These are phyloP conservation scores for Acanthurus leucopareius DNA, from an alignment of 2,797 vertebrate genomes.

Conservation along the genomic window DNA sequence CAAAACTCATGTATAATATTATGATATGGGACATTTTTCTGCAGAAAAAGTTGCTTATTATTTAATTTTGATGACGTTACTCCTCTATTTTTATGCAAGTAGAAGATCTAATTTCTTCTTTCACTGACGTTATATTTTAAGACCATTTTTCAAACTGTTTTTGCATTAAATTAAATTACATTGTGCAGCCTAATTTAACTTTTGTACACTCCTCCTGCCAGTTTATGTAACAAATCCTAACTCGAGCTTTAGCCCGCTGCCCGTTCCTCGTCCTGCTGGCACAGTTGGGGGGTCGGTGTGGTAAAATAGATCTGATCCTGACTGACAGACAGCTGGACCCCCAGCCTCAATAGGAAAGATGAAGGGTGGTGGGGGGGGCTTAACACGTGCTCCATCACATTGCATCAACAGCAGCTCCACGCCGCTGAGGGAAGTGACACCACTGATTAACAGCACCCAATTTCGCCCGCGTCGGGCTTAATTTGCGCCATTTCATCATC, in stretches of 20 bases:
- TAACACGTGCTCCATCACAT: constrained; percentile 21
- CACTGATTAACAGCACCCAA: constrained; percentile 55
- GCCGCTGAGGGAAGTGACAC: constrained; percentile 34
- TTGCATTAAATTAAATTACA: not conserved
- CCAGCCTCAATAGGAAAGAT: not conserved
- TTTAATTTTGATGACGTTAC: not conserved
- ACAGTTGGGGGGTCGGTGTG: constrained; percentile 14
- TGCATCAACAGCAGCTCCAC: constrained; percentile 11
- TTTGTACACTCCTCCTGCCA: not conserved
- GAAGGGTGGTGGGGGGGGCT: not conserved
- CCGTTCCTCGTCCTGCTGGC: not conserved
- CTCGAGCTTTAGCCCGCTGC: not conserved
- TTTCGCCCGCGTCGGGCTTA: constrained; percentile 48
- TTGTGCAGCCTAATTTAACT: not conserved
- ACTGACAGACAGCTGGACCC: constrained; percentile 54
- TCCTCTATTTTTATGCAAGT: not conserved
- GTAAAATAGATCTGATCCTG: constrained; percentile 44
- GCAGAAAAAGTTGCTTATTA: too few species aligned
- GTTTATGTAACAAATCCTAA: not conserved
- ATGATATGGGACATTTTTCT: too few species aligned
- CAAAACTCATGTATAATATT: too few species aligned
- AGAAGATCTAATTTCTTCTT: not conserved
- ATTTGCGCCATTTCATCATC: constrained; percentile 60
- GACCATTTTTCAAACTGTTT: not conserved
- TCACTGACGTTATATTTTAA: not conserved